Conservation (phyloP, 2,113 vertebrate species). For the Lepus europaeus region DNA sequence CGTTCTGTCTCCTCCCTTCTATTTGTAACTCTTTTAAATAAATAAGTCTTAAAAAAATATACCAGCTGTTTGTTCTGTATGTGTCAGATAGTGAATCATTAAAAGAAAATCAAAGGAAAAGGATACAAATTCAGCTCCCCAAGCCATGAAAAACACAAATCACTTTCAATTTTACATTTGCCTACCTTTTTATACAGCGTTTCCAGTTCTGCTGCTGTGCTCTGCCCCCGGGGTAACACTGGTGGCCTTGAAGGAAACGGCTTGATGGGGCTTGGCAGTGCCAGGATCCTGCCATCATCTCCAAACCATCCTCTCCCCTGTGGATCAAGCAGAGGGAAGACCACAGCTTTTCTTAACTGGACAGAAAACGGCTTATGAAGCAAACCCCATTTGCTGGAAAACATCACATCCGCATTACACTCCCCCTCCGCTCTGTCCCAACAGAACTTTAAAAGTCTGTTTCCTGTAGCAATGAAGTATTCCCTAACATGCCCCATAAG, state of each 20-base stretch:
- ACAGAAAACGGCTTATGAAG: constrained; percentile 26
- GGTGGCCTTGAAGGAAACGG: constrained; percentile 91
- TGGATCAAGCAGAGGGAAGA: constrained; percentile 18
- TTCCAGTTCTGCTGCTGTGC: constrained; percentile 90
- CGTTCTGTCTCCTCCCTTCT: too few relatives aligned
- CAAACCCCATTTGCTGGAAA: not conserved
- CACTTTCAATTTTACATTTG: not conserved
- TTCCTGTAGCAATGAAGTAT: not conserved
- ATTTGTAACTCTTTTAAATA: too few relatives aligned
- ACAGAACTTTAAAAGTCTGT: not conserved
- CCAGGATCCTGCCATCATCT: constrained; percentile 94
- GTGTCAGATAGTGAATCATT: not conserved
- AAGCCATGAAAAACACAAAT: not conserved
- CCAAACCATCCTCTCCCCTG: constrained; percentile 97
- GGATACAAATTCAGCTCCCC: not conserved
- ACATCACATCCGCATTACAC: not conserved
- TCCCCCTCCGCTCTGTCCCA: too few relatives aligned
- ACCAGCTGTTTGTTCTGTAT: not conserved
- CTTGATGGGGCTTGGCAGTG: constrained; percentile 95
- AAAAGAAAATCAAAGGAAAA: not conserved
- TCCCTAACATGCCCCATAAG: not conserved
- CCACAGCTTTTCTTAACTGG: not conserved
- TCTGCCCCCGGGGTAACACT: constrained; percentile 88
- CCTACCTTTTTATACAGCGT: constrained; percentile 94
- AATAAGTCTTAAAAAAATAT: too few relatives aligned